Percentiles rank a stretch among this genome's conserved stretches.
Evolutionary conservation across 2,113 vertebrate species (phyloP).

Genomic region (Hippocampus mohnikei): DNA sequence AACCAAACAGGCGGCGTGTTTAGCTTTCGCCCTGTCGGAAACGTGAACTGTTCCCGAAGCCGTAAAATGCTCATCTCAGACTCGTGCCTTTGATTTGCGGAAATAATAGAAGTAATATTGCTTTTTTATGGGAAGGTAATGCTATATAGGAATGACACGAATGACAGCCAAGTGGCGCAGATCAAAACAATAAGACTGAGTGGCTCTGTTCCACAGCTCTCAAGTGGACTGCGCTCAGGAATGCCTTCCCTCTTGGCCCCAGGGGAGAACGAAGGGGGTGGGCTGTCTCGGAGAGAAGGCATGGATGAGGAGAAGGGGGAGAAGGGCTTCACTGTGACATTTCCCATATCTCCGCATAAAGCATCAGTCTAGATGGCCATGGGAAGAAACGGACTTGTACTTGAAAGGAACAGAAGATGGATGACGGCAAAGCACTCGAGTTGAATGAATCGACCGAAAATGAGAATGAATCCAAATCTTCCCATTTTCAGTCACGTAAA

Average conservation of each 20-base stretch:
- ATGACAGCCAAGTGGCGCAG: conserved; percentile 12
- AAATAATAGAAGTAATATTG: conserved; percentile 41
- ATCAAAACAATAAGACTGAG: conserved; percentile 25
- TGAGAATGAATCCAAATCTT: neutral
- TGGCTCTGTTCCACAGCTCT: conserved; percentile 38
- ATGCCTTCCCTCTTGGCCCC: conserved; percentile 60
- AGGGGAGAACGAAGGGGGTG: conserved; percentile 51
- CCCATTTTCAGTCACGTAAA: neutral
- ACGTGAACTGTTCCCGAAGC: conserved; percentile 22
- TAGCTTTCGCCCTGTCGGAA: conserved; percentile 27
- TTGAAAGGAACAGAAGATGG: conserved; percentile 1
- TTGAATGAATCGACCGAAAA: conserved; percentile 7
- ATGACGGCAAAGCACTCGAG: conserved; percentile 2
- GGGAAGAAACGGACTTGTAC: conserved; percentile 28
- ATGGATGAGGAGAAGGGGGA: conserved; percentile 21
- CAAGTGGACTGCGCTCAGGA: conserved; percentile 54
- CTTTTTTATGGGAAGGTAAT: conserved; percentile 32
- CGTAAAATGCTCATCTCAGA: conserved; percentile 30
- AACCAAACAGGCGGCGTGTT: conserved; percentile 29
- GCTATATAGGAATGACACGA: conserved; percentile 16
- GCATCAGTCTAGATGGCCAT: conserved; percentile 52
- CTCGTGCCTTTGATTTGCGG: conserved; percentile 15
- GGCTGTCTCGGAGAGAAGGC: conserved; percentile 26
- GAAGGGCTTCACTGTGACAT: conserved; percentile 50
- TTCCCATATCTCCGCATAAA: conserved; percentile 68